Conservation (phyloP, 2,797 vertebrate genomes). For the Catostomus latipinnis region DNA sequence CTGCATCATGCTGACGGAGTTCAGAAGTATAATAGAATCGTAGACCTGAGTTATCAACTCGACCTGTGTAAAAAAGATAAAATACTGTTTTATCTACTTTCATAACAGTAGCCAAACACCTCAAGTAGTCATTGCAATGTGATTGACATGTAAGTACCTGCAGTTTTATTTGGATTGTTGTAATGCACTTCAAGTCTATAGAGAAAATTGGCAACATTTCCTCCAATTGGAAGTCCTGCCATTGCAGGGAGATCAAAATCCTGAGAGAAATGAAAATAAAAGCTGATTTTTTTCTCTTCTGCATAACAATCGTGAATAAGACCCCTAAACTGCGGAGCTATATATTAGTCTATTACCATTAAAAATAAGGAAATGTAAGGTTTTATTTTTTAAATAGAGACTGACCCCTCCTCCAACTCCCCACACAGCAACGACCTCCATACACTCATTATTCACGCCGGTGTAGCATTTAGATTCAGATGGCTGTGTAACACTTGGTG, state of each 20-base stretch:
- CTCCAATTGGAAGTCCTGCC: conserved; percentile 72
- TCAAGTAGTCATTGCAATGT: background rate
- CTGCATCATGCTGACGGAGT: conserved; percentile 67
- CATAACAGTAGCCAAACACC: background rate
- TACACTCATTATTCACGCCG: conserved; percentile 41
- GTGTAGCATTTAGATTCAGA: conserved; percentile 59
- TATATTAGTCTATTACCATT: no score
- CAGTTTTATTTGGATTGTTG: conserved; percentile 63
- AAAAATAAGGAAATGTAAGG: conserved; percentile 55
- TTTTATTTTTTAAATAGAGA: background rate
- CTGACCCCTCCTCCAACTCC: conserved; percentile 74
- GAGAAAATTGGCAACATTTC: conserved; percentile 23
- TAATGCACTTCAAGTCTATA: conserved; percentile 78
- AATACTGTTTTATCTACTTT: background rate
- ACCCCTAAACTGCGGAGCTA: background rate
- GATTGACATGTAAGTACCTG: conserved; percentile 59
- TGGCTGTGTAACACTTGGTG: conserved; percentile 58
- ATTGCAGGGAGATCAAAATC: conserved; percentile 68
- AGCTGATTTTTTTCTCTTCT: background rate
- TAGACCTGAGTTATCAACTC: conserved; percentile 75
- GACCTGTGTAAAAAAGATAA: conserved; percentile 57
- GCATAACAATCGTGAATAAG: conserved; percentile 59
- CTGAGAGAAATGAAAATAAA: conserved; percentile 51
- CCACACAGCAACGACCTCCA: conserved; percentile 68
- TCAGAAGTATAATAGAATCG: conserved; percentile 69